Evolutionary conservation across 2,797 vertebrate genomes (phyloP).

Genomic region (Clarias laeviceps): DNA sequence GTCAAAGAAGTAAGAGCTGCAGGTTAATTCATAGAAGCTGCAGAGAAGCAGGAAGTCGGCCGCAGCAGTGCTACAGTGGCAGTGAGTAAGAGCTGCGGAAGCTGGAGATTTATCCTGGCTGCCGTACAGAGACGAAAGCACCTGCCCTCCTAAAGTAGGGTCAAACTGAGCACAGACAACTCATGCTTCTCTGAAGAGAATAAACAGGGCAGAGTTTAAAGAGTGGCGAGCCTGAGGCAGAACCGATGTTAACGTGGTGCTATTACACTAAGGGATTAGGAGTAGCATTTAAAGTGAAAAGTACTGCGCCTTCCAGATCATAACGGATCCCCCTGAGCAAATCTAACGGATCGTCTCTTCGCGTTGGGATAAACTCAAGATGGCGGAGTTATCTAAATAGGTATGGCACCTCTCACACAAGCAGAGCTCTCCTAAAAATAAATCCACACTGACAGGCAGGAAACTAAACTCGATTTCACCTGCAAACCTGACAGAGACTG

Average conservation of each 20-base stretch:
- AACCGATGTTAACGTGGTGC: neutral
- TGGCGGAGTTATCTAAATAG: neutral
- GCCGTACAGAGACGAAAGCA: slow-evolving; percentile 1
- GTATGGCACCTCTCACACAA: neutral
- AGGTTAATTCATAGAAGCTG: slow-evolving; percentile 14
- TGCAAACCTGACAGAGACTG: neutral
- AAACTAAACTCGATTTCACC: neutral
- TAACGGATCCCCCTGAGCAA: neutral
- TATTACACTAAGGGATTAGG: slow-evolving; percentile 16
- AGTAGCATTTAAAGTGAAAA: neutral
- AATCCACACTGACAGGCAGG: neutral
- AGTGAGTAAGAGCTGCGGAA: neutral
- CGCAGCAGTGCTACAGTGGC: neutral
- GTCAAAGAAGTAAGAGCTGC: neutral
- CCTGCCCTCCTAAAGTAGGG: slow-evolving; percentile 27
- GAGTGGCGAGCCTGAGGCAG: slow-evolving; percentile 13
- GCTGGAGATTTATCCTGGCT: slow-evolving; percentile 6
- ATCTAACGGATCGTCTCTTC: neutral
- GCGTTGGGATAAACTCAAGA: neutral
- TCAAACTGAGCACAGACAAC: slow-evolving; percentile 9
- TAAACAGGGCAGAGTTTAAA: slow-evolving; percentile 23
- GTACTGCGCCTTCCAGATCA: slow-evolving; percentile 1
- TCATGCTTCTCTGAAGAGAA: slow-evolving; percentile 5
- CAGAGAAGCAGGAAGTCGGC: neutral
- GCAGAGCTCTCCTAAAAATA: neutral